A percentile compares a stretch with the other conserved stretches of the same genome.
phyloP scores from a whole-genome alignment of 2,888 invertebrate genomes.

The Brenthis ino region DNA sequence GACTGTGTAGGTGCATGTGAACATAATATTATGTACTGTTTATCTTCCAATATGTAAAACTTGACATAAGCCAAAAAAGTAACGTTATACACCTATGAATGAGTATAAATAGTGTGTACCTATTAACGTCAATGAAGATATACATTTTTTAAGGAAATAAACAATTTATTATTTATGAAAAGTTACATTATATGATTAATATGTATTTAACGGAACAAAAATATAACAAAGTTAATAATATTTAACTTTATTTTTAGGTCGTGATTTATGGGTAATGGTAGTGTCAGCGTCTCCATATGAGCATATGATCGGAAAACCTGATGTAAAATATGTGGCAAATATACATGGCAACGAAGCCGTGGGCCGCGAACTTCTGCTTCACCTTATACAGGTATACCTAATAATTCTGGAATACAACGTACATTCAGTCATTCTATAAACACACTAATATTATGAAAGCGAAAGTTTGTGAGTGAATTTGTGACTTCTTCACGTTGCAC shows the following conservation, averaged over 20 bases:
- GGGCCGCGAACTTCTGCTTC: constrained; percentile 95
- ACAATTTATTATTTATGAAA: no score
- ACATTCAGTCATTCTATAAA: no score
- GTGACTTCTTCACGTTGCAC: no score
- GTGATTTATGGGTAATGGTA: constrained; percentile 97
- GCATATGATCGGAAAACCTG: constrained; percentile 96
- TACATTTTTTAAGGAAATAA: no score
- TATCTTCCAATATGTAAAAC: not conserved
- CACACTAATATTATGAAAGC: no score
- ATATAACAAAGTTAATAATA: not conserved
- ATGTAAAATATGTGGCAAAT: constrained; percentile 98
- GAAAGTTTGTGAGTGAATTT: no score
- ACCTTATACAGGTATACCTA: constrained; percentile 88
- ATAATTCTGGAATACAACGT: not conserved
- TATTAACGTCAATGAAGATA: no score
- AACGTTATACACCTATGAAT: no score
- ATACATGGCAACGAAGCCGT: constrained; percentile 99
- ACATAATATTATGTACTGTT: constrained; percentile 3
- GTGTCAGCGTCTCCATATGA: constrained; percentile 94
- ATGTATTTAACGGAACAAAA: no score
- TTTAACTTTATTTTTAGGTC: constrained; percentile 69
- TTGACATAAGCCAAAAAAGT: no score
- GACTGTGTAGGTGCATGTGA: not conserved
- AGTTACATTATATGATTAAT: no score
- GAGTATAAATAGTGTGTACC: no score